phyloP scores from a whole-genome alignment of 2,797 vertebrate species.

The Discoglossus pictus region DNA sequence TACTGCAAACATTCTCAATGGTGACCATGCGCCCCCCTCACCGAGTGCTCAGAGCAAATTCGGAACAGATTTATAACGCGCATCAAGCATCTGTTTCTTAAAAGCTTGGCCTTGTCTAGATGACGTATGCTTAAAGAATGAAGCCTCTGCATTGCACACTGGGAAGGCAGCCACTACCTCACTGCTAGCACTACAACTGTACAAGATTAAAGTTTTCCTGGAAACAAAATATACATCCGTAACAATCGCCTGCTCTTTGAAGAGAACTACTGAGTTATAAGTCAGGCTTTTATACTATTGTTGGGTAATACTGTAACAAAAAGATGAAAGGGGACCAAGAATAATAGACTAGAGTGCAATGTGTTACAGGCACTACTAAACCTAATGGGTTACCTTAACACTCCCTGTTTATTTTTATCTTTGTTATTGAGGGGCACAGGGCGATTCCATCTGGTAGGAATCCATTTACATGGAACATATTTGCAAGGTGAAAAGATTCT shows the following conservation, averaged over 20 bases:
- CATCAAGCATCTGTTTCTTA: slow-evolving; percentile 50
- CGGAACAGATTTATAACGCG: slow-evolving; percentile 49
- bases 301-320: not conserved
- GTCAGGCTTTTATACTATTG: not conserved
- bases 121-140: not conserved
- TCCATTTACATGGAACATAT: too few species aligned
- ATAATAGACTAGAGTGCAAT: slow-evolving; percentile 1
- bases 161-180: slow-evolving; percentile 2
- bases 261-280: not conserved
- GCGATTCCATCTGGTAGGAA: too few species aligned
- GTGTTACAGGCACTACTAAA: not conserved
- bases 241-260: not conserved
- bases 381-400: too few species aligned
- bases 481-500: too few species aligned
- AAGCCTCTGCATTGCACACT: not conserved
- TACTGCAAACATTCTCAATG: slow-evolving; percentile 36
- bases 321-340: slow-evolving; percentile 26
- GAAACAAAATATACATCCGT: not conserved
- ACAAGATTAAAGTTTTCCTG: slow-evolving; percentile 2
- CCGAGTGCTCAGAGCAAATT: slow-evolving; percentile 44
- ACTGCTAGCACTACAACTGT: not conserved
- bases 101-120: slow-evolving; percentile 51
- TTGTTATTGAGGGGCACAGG: too few species aligned
- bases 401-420: too few species aligned
- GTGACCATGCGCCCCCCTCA: slow-evolving; percentile 55